Base-by-base conservation (phyloP, 2,113 vertebrate genomes). In the Lophotis ruficrista region DNA sequence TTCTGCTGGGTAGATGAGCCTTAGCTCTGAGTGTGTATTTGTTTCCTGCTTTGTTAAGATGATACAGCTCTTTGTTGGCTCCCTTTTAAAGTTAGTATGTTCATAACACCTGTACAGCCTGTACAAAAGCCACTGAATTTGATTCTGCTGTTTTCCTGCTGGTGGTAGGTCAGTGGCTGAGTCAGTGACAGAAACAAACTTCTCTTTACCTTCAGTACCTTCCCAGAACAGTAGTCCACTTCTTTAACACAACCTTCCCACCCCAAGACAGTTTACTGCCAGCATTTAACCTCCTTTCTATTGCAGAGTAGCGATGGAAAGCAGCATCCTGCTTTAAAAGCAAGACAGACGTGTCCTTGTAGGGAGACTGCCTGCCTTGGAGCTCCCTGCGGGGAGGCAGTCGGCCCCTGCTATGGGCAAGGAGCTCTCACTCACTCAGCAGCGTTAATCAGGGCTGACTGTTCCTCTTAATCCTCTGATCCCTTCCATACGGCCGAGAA, bases 391-490 rank as follows among this genome's bases (percentile, higher is more conserved):
- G 35, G 91, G 87, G 91, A 50, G 61, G 81, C 92, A 77, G n/a
- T n/a, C 8, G 20, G 72, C 14, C 38, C 83, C 88, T 22, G 83
- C 83, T n/a, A 20, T 6, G 25, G 84, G 90, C 66, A 53, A 53
- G 81, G 72, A 54, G 83, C 87, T 70, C 27, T 37, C 21, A 0
- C 61, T 56, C 47, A 4, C 77, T 30, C 14, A 6, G 72, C 83
- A 79, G 81, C 48, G 14, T 92, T 80, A 50, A 83, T 91, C 87
- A 43, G 84, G 87, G 91, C 88, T 65, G 83, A 11, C 83, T 57
- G 90, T 50, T 73, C 83, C 91, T 68, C 89, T 93, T 90, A 92
- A 92, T 95, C 93, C 93, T 27, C 93, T 84, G 93, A 96, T 93
- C 96, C 96, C 51, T 47, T 80, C 90, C 94, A 68, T 54, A 83